Evolutionary conservation across 2,113 vertebrate genomes (phyloP), one percentile per base, ranked within the genome.

Genomic region (Oxyura jamaicensis): DNA sequence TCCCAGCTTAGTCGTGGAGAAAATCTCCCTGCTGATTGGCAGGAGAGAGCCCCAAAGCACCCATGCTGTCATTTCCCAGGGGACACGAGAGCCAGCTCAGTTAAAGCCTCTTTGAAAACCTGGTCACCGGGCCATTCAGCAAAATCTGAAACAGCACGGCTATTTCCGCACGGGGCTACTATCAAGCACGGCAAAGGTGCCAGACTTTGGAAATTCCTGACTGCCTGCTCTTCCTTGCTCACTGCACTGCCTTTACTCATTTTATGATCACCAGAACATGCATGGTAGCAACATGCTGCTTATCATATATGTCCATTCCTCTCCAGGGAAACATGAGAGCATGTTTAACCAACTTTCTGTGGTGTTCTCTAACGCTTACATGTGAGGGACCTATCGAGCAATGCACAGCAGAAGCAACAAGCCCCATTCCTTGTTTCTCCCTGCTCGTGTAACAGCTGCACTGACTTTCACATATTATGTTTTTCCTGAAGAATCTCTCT

Each of bases 21-120:
- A 98, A 97, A 97, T 93, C 80, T 41, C 10, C 42, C 68, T 93
- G 89, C 88, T 93, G 83, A 96, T 93, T 88, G 92, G 79, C 84
- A 92, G 72, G 59, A 93, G 77, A 3, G 8, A 93, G 84, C 44
- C 86, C 86, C 90, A 77, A 74, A 95, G 41, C 44, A 75, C 50
- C 66, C 6, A 2, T 90, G 84, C 53, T 56, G 48, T 76, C 95
- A 94, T 79, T 86, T 82, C 86, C 31, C 76, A 95, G 91, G 79
- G 92, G 97, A 91, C 83, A 46, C 10, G 17, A 84, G 66, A 94
- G 74, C 79, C 92, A 88, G 73, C 78, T 96, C 7, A 6, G 11
- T 66, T 85, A 91, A 88, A 93, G 26, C 41, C 62, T 96, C 26
- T 72, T 97, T 85, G 86, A 83, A 81, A 94, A 87, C 62, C 25